Conservation (phyloP, 2,888 invertebrate genomes). For the Tromatobia lineatoria region DNA sequence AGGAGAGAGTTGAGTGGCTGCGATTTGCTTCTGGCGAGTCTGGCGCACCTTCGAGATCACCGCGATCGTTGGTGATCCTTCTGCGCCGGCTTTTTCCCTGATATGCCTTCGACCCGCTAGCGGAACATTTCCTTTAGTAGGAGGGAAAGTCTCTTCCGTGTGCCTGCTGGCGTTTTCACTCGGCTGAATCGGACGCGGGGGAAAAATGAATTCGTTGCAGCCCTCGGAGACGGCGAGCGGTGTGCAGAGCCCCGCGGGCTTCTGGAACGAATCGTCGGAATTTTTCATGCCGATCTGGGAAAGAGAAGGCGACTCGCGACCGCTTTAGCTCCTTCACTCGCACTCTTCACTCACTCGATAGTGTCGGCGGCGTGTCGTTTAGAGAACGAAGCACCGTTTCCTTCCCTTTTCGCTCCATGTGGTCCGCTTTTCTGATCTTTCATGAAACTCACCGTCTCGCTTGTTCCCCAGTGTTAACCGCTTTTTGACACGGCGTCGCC, state of each 20-base stretch:
- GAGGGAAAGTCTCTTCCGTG: conserved; percentile 32
- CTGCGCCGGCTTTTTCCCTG: background rate
- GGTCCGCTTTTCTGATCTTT: conserved; percentile 30
- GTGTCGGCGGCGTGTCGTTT: conserved; percentile 13
- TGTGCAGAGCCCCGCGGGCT: conserved; percentile 16
- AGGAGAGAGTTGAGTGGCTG: conserved; percentile 26
- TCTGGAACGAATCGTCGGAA: conserved; percentile 72
- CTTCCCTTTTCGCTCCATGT: conserved; percentile 25
- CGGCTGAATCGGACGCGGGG: conserved; percentile 41
- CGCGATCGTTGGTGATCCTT: conserved; percentile 11
- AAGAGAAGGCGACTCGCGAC: conserved; percentile 41
- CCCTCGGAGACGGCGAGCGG: conserved; percentile 44
- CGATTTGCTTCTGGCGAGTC: conserved; percentile 39
- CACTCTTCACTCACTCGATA: conserved; percentile 29
- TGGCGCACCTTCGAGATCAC: conserved; percentile 25
- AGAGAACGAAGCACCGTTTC: conserved; percentile 31
- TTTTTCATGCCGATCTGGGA: conserved; percentile 71
- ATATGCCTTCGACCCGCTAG: conserved; percentile 17
- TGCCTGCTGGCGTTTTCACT: conserved; percentile 60
- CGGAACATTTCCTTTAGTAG: conserved; percentile 43
- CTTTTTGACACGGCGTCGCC: conserved; percentile 5
- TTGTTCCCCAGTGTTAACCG: conserved; percentile 12
- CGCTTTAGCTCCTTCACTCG: conserved; percentile 36
- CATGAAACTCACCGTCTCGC: background rate
- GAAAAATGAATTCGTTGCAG: conserved; percentile 68